Percentiles rank a stretch among this genome's conserved stretches.
Conservation (phyloP, 2,888 invertebrate genomes). For the Drosophila neutralis region DNA sequence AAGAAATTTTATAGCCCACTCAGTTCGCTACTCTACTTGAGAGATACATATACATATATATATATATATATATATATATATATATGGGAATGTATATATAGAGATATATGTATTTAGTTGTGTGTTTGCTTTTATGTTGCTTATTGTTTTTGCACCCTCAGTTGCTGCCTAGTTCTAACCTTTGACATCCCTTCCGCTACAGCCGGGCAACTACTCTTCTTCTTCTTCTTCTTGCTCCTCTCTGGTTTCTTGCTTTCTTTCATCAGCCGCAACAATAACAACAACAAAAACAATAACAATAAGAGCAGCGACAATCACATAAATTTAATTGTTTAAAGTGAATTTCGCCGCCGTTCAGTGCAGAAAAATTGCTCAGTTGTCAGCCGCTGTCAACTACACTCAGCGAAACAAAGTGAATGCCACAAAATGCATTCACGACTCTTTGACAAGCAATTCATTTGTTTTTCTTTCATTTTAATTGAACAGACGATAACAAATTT, state of each 20-base stretch:
- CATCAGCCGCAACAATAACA: conserved; percentile 35
- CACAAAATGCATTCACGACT: background rate
- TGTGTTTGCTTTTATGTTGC: conserved; percentile 10
- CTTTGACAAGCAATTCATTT: background rate
- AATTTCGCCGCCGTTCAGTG: conserved; percentile 66
- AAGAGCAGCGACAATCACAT: conserved; percentile 60
- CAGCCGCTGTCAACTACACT: conserved; percentile 10
- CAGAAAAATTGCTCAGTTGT: conserved; percentile 48
- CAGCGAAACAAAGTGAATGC: background rate
- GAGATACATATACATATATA: background rate
- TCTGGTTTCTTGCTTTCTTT: conserved; percentile 31
- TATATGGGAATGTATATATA: background rate
- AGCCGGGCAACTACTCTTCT: conserved; percentile 1
- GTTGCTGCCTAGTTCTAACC: conserved; percentile 34
- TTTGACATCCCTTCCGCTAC: conserved; percentile 43
- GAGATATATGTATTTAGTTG: conserved; percentile 2
- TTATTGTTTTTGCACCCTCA: conserved; percentile 41
- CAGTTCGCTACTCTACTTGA: conserved; percentile 15
- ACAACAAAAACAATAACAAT: background rate
- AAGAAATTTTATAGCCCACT: conserved; percentile 70
- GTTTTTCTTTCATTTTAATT: background rate
- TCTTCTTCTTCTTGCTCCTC: background rate
- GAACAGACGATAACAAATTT: background rate
- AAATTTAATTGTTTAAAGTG: conserved; percentile 77
- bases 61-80: background rate